Evolutionary conservation across 2,113 vertebrate species (phyloP).

Genomic region (Oreocharis arfaki): DNA sequence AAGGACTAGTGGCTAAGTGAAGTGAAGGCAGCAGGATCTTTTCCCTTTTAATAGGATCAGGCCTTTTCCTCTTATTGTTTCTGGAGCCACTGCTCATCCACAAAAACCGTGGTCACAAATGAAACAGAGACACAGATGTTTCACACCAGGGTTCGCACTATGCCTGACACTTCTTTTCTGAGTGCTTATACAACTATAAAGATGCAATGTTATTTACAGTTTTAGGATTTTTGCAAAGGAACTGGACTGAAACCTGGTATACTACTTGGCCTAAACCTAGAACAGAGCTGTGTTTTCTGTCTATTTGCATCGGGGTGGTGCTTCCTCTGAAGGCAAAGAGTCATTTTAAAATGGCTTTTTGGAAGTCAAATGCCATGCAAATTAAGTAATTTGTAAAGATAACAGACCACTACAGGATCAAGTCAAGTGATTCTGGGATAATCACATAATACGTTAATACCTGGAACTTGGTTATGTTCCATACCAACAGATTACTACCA

Average conservation of each 20-base stretch:
- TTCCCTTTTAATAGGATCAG: background rate
- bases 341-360: background rate
- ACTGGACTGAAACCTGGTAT: background rate
- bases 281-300: background rate
- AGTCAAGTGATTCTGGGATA: background rate
- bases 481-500: background rate
- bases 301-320: fast-evolving
- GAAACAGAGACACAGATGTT: background rate
- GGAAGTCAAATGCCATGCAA: background rate
- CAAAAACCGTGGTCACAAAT: background rate
- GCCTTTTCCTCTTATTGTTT: background rate
- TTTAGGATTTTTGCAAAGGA: background rate
- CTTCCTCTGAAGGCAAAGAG: background rate
- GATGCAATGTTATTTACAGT: background rate
- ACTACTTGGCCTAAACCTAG: background rate
- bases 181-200: background rate
- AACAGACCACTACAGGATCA: background rate
- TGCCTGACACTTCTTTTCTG: background rate
- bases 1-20: background rate
- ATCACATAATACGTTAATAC: background rate
- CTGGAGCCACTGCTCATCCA: background rate
- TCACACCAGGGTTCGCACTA: background rate
- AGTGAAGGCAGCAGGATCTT: background rate
- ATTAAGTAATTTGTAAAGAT: background rate
- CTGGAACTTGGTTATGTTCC: background rate